Evolutionary conservation across 2,113 vertebrate genomes (phyloP).

Genomic region (Centropus unirufus): DNA sequence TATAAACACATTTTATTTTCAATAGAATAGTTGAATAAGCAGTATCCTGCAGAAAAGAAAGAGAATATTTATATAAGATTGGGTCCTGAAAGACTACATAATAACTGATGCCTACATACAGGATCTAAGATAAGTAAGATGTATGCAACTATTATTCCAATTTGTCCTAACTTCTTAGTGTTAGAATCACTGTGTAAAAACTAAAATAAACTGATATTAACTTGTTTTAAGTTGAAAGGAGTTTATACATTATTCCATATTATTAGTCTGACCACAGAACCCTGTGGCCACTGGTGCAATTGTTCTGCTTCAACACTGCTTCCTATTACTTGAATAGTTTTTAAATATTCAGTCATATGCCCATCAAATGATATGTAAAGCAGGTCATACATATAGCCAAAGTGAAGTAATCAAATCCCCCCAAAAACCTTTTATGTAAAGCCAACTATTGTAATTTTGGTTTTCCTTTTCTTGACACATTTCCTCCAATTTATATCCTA

Average conservation of each 20-base stretch:
- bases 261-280: not conserved
- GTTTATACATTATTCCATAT: not conserved
- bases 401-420: not conserved
- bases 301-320: not conserved
- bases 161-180: not conserved
- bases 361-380: not conserved
- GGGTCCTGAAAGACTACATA: not conserved
- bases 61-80: not conserved
- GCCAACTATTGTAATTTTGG: not conserved
- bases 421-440: not conserved
- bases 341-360: not conserved
- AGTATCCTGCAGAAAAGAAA: not conserved
- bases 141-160: not conserved
- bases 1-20: not conserved
- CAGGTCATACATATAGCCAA: not conserved
- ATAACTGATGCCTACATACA: rapidly evolving
- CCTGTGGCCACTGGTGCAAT: not conserved
- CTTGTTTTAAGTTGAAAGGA: not conserved
- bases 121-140: not conserved
- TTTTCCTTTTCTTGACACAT: not conserved
- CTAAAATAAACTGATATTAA: not conserved
- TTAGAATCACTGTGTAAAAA: not conserved
- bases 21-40: not conserved
- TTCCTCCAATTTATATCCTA: not conserved
- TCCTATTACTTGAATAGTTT: not conserved